phyloP scores from a whole-genome alignment of 2,113 vertebrate genomes.

The Prolemur simus region DNA sequence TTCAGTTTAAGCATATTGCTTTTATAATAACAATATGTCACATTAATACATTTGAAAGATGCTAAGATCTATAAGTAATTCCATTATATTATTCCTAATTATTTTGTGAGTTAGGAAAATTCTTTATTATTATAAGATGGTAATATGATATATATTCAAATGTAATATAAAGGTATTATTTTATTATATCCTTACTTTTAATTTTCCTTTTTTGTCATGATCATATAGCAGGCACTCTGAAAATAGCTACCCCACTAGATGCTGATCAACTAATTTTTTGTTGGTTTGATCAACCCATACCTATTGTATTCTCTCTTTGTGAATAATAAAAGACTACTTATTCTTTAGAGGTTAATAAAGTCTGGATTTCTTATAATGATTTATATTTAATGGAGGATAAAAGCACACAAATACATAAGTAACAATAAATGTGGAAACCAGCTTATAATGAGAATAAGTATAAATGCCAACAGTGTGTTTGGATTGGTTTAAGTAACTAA shows the following conservation, averaged over 20 bases:
- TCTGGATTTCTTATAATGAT: conserved; percentile 1
- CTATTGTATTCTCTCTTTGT: neutral
- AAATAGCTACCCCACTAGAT: neutral
- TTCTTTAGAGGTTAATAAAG: neutral
- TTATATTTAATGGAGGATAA: conserved; percentile 9
- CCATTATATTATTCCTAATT: neutral
- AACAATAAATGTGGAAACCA: neutral
- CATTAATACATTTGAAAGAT: neutral
- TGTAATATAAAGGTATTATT: neutral
- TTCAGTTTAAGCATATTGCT: neutral
- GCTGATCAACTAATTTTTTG: neutral
- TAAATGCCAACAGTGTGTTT: neutral
- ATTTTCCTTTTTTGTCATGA: neutral
- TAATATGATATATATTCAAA: neutral
- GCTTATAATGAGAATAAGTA: neutral
- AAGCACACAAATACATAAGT: neutral
- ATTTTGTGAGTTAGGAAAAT: neutral
- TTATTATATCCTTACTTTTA: conserved; percentile 21
- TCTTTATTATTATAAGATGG: neutral
- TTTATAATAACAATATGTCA: neutral
- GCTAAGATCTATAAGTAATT: neutral
- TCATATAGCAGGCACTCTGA: neutral
- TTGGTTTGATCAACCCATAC: neutral
- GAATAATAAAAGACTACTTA: neutral
- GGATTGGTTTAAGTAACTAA: neutral